phyloP scores from a whole-genome alignment of 2,888 invertebrate genomes.

The Mimumesa dahlbomi region DNA sequence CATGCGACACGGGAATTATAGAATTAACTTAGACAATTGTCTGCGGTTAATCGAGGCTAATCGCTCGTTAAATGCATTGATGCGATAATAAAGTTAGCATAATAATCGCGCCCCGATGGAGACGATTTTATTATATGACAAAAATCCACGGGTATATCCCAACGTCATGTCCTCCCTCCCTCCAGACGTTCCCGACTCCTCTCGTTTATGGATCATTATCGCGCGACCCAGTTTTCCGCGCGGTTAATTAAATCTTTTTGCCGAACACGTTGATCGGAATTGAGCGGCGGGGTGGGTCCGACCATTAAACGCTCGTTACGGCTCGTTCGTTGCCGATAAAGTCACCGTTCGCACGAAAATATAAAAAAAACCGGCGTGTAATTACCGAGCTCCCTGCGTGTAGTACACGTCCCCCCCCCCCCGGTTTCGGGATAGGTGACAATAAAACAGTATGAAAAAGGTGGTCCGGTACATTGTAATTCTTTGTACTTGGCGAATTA shows the following conservation, averaged over 20 bases:
- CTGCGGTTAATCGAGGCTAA: constrained; percentile 34
- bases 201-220: constrained; percentile 48
- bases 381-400: constrained; percentile 21
- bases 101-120: constrained; percentile 21
- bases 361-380: constrained; percentile 15
- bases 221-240: constrained; percentile 54
- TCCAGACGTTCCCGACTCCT: not conserved
- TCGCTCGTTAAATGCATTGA: constrained; percentile 10
- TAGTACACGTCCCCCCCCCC: too few relatives aligned
- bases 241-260: constrained; percentile 59
- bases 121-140: not conserved
- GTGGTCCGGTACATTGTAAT: too few relatives aligned
- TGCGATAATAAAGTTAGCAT: constrained; percentile 14
- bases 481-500: too few relatives aligned
- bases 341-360: constrained; percentile 16
- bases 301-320: constrained; percentile 55
- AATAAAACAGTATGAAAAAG: too few relatives aligned
- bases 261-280: constrained; percentile 22
- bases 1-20: too few relatives aligned
- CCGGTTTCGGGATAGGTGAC: too few relatives aligned
- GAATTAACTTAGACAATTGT: too few relatives aligned
- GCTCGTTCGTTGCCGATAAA: constrained; percentile 37
- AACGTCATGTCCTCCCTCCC: not conserved
- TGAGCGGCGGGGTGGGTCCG: constrained; percentile 27
- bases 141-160: not conserved